Percentiles rank a stretch among this genome's conserved stretches.
Evolutionary conservation across 2,888 invertebrate species (phyloP).

Genomic region (Phalera bucephala): DNA sequence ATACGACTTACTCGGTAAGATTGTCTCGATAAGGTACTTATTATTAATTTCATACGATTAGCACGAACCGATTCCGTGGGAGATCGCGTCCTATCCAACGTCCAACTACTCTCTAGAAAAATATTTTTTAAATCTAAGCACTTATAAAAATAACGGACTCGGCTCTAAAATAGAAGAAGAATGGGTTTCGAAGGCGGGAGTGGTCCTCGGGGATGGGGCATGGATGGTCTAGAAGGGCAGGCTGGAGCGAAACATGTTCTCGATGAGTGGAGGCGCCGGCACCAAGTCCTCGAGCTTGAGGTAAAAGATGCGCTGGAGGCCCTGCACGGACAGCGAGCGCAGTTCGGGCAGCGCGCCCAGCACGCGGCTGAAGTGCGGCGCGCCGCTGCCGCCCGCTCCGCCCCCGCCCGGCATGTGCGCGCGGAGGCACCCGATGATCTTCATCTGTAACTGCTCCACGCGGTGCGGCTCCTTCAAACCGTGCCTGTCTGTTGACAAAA

Average conservation of each 20-base stretch:
- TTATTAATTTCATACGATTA: constrained; percentile 49
- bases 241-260: constrained; percentile 97
- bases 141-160: constrained; percentile 79
- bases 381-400: constrained; percentile 91
- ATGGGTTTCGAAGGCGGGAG: constrained; percentile 69
- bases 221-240: constrained; percentile 90
- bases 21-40: constrained; percentile 55
- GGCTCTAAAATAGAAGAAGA: constrained; percentile 66
- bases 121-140: constrained; percentile 72
- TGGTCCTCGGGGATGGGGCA: constrained; percentile 59
- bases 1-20: constrained; percentile 58
- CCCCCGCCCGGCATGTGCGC: constrained; percentile 97
- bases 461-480: constrained; percentile 95
- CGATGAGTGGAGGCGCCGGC: constrained; percentile 95
- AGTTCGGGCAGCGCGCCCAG: constrained; percentile 96
- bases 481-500: constrained; percentile 89
- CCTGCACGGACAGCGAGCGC: constrained; percentile 95
- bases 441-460: constrained; percentile 97
- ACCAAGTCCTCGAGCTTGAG: constrained; percentile 96
- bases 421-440: constrained; percentile 96
- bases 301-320: constrained; percentile 96
- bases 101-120: constrained; percentile 74
- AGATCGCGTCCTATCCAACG: constrained; percentile 74
- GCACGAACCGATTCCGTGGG: constrained; percentile 75
- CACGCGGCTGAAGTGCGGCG: constrained; percentile 96